Conservation (phyloP, 2,797 vertebrate genomes). For the Gambelia wislizenii region DNA sequence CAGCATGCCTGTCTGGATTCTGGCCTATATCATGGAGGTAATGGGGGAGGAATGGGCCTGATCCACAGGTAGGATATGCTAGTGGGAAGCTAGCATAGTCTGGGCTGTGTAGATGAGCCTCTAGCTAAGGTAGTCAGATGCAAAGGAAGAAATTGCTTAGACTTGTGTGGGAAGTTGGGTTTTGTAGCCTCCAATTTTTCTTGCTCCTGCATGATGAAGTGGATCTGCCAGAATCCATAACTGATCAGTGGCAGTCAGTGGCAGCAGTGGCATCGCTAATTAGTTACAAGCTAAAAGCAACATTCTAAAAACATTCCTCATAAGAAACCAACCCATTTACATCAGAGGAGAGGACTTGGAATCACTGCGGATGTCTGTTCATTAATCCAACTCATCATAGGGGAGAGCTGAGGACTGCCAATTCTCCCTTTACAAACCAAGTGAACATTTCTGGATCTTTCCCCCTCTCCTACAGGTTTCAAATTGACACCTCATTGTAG, state of each 20-base stretch:
- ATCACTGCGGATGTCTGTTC: not conserved
- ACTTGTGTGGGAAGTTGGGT: not conserved
- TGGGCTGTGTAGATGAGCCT: no score
- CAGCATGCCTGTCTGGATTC: no score
- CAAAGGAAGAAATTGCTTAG: not conserved
- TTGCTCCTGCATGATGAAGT: not conserved
- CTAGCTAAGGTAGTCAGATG: not conserved
- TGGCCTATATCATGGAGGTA: no score
- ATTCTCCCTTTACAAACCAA: not conserved
- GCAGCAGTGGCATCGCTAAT: no score
- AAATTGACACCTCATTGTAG: not conserved
- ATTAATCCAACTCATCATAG: not conserved
- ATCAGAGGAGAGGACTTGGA: not conserved
- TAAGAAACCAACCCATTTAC: not conserved
- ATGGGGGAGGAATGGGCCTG: no score
- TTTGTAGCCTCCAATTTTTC: not conserved
- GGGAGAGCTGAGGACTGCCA: not conserved
- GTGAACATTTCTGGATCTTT: not conserved
- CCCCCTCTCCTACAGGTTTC: not conserved
- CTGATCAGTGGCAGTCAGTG: no score
- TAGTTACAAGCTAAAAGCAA: no score
- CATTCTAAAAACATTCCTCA: no score
- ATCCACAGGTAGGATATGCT: no score
- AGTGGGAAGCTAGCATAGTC: no score
- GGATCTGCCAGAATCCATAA: not conserved